These are phyloP conservation scores for Ophthalmotilapia sp. DNA, from an alignment of 2,113 vertebrate genomes.

Conservation along the genomic window DNA sequence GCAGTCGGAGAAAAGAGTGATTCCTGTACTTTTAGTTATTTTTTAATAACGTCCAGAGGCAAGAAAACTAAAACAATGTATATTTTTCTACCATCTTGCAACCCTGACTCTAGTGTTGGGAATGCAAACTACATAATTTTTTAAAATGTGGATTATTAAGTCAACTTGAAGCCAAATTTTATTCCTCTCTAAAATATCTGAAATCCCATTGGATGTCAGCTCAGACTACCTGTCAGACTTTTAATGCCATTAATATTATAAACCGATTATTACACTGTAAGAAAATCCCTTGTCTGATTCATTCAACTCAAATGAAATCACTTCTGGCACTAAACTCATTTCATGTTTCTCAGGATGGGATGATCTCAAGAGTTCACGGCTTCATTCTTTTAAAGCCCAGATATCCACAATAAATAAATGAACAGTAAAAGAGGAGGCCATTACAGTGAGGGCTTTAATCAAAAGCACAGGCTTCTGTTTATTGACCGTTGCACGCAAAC, in stretches of 20 bases:
- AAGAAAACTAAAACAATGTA: not conserved
- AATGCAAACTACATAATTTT: not conserved
- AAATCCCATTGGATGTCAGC: not conserved
- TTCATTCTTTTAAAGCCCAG: not conserved
- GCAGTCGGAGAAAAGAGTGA: fast-evolving
- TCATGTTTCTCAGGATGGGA: not conserved
- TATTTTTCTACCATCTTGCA: not conserved
- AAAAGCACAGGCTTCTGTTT: slow-evolving; percentile 72
- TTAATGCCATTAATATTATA: not conserved
- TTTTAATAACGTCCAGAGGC: not conserved
- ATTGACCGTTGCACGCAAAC: slow-evolving; percentile 67
- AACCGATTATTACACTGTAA: not conserved
- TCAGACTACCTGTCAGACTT: not conserved
- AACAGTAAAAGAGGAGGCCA: not conserved
- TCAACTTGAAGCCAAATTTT: not conserved
- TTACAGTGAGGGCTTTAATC: slow-evolving; percentile 31
- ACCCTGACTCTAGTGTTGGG: not conserved
- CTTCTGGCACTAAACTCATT: not conserved
- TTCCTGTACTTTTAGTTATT: not conserved
- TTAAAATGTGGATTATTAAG: not conserved
- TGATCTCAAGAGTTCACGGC: not conserved
- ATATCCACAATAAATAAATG: not conserved
- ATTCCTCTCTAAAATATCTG: not conserved
- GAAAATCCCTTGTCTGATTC: not conserved
- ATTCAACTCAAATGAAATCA: not conserved